These are phyloP conservation scores for Saimiri boliviensis DNA, from an alignment of 2,113 vertebrate genomes.

Conservation along the genomic window DNA sequence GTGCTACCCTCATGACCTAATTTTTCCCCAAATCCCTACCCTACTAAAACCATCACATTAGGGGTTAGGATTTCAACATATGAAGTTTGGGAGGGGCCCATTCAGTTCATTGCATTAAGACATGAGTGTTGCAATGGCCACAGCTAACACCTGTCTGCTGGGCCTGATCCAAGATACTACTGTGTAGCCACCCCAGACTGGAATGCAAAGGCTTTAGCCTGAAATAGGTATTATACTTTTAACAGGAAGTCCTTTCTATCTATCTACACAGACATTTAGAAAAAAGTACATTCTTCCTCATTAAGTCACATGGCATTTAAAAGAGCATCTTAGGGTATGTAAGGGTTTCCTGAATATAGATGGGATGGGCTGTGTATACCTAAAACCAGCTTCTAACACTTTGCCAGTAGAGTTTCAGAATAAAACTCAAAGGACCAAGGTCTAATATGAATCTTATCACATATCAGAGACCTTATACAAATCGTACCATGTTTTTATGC, in stretches of 20 bases:
- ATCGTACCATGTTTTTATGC: neutral
- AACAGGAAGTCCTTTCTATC: neutral
- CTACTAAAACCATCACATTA: neutral
- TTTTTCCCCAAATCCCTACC: neutral
- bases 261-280: neutral
- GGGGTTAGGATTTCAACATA: neutral
- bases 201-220: neutral
- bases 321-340: neutral
- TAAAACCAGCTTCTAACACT: neutral
- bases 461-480: neutral
- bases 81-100: neutral
- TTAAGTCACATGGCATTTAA: neutral
- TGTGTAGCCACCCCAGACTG: neutral
- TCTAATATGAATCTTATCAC: neutral
- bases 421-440: neutral
- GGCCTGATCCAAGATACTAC: neutral
- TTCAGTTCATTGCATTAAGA: neutral
- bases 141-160: neutral
- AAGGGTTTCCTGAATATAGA: neutral
- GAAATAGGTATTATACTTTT: neutral
- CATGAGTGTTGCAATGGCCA: neutral
- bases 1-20: neutral
- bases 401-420: neutral
- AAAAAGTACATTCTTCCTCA: neutral
- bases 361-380: fast-evolving